These are phyloP conservation scores for Eupleurogrammus muticus DNA, from an alignment of 2,797 vertebrate species.

Conservation along the genomic window DNA sequence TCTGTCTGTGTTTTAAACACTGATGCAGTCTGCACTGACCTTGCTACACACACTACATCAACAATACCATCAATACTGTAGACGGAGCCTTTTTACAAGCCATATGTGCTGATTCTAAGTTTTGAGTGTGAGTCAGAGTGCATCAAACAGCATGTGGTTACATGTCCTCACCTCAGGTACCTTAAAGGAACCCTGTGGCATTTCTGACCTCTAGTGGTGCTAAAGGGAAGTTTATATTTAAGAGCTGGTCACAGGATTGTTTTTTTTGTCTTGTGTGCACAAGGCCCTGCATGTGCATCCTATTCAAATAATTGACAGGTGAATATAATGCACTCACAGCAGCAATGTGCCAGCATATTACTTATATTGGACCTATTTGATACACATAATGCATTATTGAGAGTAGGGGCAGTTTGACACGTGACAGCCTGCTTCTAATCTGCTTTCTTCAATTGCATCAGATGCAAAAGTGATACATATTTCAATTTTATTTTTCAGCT, in stretches of 20 bases:
- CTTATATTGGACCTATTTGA: not conserved
- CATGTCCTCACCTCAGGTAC: slow-evolving; percentile 3
- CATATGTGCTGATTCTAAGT: not conserved
- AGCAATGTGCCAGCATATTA: too few relatives aligned
- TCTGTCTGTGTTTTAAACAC: slow-evolving; percentile 29
- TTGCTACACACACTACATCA: slow-evolving; percentile 15
- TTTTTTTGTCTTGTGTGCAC: too few relatives aligned
- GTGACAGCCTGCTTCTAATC: too few relatives aligned
- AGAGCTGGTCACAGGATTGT: too few relatives aligned
- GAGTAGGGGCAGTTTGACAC: not conserved
- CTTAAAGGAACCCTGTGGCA: not conserved
- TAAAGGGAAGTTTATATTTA: too few relatives aligned
- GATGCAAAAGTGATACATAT: too few relatives aligned
- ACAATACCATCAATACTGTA: not conserved
- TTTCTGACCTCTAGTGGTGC: too few relatives aligned
- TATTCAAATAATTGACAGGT: too few relatives aligned
- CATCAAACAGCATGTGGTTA: slow-evolving; percentile 6
- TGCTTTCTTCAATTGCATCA: too few relatives aligned
- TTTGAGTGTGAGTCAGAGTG: not conserved
- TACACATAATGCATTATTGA: not conserved
- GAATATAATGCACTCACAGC: too few relatives aligned
- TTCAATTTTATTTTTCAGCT: too few relatives aligned
- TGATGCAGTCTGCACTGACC: slow-evolving; percentile 8
- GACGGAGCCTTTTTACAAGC: not conserved
- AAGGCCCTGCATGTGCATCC: too few relatives aligned